These are phyloP conservation scores for Sarcophaga rosellei DNA, from an alignment of 2,888 invertebrate genomes.

Conservation along the genomic window DNA sequence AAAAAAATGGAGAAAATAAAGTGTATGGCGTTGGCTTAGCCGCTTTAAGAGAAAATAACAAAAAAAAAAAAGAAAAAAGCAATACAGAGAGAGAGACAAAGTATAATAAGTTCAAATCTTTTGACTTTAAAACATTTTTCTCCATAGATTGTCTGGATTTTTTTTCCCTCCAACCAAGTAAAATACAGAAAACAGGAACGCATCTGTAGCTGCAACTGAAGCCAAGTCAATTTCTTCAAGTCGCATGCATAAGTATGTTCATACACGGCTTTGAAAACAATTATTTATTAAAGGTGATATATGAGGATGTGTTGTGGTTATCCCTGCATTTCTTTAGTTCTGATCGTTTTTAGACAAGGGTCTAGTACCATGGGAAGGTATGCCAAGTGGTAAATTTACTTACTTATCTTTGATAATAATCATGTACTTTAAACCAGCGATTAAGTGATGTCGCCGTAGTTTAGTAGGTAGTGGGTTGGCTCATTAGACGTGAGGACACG, in stretches of 20 bases:
- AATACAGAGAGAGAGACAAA: background rate
- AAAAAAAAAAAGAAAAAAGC: too few relatives aligned
- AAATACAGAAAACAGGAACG: background rate
- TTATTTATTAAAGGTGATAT: constrained; percentile 40
- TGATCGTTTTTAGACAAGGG: background rate
- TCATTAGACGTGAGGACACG: too few relatives aligned
- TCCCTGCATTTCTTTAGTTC: background rate
- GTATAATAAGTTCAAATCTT: constrained; percentile 54
- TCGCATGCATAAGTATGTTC: background rate
- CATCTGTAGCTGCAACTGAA: background rate
- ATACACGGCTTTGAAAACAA: constrained; percentile 14
- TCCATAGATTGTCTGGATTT: background rate
- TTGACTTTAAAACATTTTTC: constrained; percentile 46
- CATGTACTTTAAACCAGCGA: too few relatives aligned
- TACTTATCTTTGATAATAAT: too few relatives aligned
- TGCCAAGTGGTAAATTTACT: background rate
- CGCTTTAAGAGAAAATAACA: background rate
- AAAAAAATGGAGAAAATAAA: background rate
- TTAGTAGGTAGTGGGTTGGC: too few relatives aligned
- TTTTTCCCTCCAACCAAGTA: background rate
- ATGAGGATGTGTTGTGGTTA: background rate
- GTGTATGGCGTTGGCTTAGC: background rate
- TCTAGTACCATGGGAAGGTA: background rate
- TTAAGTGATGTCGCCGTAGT: too few relatives aligned
- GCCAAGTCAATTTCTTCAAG: too few relatives aligned